phyloP scores from a whole-genome alignment of 1,140 invertebrate genomes.

The Sarcophaga bullata region DNA sequence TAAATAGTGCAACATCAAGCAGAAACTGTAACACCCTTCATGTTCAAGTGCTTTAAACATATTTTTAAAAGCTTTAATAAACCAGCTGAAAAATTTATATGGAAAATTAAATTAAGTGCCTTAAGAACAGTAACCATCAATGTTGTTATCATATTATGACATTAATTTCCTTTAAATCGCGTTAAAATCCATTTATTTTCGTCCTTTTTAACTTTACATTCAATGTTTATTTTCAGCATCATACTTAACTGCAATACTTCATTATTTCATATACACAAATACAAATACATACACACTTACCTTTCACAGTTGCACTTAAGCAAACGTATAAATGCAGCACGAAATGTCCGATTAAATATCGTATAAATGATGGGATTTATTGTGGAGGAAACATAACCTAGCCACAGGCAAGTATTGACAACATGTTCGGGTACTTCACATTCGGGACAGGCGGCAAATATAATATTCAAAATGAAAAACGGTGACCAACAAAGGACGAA shows the following conservation, averaged over 20 bases:
- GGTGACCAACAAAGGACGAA: conserved; percentile 92
- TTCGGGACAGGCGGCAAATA: conserved; percentile 79
- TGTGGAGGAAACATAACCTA: conserved; percentile 89
- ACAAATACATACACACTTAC: conserved; percentile 65
- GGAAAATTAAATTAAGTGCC: too few species aligned
- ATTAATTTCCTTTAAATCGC: too few species aligned
- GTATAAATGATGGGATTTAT: conserved; percentile 90
- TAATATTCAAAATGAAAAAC: conserved; percentile 87
- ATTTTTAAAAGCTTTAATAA: too few species aligned
- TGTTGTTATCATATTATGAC: too few species aligned
- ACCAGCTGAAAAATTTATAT: too few species aligned
- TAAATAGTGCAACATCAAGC: neutral
- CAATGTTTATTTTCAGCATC: neutral
- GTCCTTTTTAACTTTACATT: neutral
- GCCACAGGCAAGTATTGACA: conserved; percentile 83
- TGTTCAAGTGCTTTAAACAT: too few species aligned
- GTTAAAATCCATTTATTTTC: too few species aligned
- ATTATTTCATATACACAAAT: too few species aligned
- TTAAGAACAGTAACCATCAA: too few species aligned
- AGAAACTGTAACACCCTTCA: neutral
- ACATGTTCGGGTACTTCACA: conserved; percentile 74
- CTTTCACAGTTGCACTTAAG: conserved; percentile 80
- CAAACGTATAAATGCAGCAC: conserved; percentile 83
- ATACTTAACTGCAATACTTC: too few species aligned
- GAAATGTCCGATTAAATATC: conserved; percentile 87